Percentiles rank a stretch among this genome's conserved stretches.
Conservation (phyloP, 2,888 invertebrate species). For the Acronicta psi region DNA sequence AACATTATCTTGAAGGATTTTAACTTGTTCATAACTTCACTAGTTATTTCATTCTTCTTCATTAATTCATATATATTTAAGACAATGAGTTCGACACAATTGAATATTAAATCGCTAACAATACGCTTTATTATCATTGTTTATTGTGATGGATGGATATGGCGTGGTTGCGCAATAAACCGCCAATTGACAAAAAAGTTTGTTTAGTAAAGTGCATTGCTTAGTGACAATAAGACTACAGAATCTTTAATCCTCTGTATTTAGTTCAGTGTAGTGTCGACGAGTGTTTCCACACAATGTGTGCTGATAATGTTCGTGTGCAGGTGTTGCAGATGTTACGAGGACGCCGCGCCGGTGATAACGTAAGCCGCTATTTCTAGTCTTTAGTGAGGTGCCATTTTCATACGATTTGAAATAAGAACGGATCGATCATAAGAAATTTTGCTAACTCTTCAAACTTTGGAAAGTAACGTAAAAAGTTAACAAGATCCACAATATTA, state of each 20-base stretch:
- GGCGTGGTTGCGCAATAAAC: conserved; percentile 15
- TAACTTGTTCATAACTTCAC: conserved; percentile 18
- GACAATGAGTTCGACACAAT: conserved; percentile 38
- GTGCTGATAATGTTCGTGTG: conserved; percentile 49
- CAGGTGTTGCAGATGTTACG: conserved; percentile 55
- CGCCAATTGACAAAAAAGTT: conserved; percentile 12
- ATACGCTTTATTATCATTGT: conserved; percentile 27
- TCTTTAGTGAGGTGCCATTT: conserved; percentile 35
- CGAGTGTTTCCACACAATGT: conserved; percentile 34
- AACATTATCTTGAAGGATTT: conserved; percentile 39
- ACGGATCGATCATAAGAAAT: conserved; percentile 20
- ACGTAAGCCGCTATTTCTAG: conserved; percentile 61
- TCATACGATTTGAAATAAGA: conserved; percentile 41
- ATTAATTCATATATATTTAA: conserved; percentile 23
- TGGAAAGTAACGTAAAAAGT: conserved; percentile 14
- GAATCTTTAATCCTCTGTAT: conserved; percentile 3
- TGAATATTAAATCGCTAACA: conserved; percentile 21
- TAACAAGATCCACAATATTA: background rate
- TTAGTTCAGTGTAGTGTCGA: conserved; percentile 16
- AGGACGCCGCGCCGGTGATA: conserved; percentile 54
- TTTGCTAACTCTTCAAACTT: conserved; percentile 22
- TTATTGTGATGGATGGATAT: conserved; percentile 25
- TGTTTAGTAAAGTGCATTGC: background rate
- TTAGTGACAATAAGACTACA: background rate
- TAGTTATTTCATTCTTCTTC: conserved; percentile 13